Evolutionary conservation across 2,888 invertebrate species (phyloP).

Genomic region (Ennomos fuscantarius): DNA sequence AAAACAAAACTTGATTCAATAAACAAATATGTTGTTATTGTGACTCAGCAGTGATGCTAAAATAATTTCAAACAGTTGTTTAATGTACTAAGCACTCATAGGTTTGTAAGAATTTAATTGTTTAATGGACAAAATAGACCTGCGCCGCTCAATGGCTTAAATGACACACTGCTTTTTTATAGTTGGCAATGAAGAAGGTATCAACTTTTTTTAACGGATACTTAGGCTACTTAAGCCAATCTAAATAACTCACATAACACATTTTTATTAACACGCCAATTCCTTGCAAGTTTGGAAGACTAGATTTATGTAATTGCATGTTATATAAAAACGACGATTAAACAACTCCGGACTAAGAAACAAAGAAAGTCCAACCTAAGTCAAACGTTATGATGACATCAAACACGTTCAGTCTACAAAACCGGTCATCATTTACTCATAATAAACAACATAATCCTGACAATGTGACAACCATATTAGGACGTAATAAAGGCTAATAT

Average conservation of each 20-base stretch:
- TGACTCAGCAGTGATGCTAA: neutral
- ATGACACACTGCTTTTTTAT: too few species aligned
- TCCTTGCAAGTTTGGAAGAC: too few species aligned
- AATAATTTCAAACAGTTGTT: neutral
- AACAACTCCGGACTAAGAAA: constrained; percentile 2
- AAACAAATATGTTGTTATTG: constrained; percentile 1
- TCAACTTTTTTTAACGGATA: too few species aligned
- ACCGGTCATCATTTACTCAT: constrained; percentile 4
- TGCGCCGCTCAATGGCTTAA: too few species aligned
- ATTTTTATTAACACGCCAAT: too few species aligned
- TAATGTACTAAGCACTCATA: neutral
- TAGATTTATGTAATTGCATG: neutral
- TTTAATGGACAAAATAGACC: too few species aligned
- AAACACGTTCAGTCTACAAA: constrained; percentile 6
- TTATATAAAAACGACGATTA: constrained; percentile 9
- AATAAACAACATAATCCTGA: constrained; percentile 6
- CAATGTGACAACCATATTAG: neutral
- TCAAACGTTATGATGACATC: neutral
- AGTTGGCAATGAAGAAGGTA: too few species aligned
- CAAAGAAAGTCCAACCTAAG: constrained; percentile 16
- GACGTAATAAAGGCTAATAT: constrained; percentile 6
- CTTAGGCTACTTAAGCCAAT: too few species aligned
- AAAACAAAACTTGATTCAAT: constrained; percentile 15
- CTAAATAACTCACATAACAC: too few species aligned
- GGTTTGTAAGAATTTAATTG: constrained; percentile 9